Evolutionary conservation across 2,797 vertebrate species (phyloP).

Genomic region (Lepilemur ruficaudatus): DNA sequence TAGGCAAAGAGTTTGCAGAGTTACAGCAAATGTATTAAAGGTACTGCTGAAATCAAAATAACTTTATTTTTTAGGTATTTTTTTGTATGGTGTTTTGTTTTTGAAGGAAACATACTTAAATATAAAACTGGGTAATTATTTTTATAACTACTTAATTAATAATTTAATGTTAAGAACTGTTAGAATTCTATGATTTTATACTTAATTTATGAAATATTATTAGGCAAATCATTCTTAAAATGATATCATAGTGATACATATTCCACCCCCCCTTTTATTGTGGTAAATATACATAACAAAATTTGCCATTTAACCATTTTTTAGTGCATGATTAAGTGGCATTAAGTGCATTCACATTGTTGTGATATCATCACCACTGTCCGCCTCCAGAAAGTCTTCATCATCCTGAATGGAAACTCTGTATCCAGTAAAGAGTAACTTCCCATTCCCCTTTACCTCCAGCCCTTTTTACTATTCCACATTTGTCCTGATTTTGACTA

Average conservation of each 20-base stretch:
- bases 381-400: not conserved
- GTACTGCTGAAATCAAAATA: not conserved
- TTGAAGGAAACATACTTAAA: not conserved
- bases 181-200: not conserved
- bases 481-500: not conserved
- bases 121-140: not conserved
- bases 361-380: not conserved
- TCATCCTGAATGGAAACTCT: not conserved
- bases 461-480: not conserved
- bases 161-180: not conserved
- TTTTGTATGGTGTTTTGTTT: not conserved
- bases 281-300: not conserved
- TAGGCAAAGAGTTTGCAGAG: not conserved
- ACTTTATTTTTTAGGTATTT: not conserved
- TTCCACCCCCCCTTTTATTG: not conserved
- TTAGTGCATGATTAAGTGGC: not conserved
- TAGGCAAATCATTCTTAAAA: not conserved
- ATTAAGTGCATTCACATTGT: not conserved
- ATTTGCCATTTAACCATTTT: not conserved
- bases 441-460: not conserved
- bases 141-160: conserved; percentile 12
- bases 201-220: conserved; percentile 4
- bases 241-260: not conserved
- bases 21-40: not conserved
- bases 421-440: not conserved